Percentiles rank a stretch among this genome's conserved stretches.
These are phyloP conservation scores for Lanius collurio DNA, from an alignment of 2,113 vertebrate genomes.

Conservation along the genomic window DNA sequence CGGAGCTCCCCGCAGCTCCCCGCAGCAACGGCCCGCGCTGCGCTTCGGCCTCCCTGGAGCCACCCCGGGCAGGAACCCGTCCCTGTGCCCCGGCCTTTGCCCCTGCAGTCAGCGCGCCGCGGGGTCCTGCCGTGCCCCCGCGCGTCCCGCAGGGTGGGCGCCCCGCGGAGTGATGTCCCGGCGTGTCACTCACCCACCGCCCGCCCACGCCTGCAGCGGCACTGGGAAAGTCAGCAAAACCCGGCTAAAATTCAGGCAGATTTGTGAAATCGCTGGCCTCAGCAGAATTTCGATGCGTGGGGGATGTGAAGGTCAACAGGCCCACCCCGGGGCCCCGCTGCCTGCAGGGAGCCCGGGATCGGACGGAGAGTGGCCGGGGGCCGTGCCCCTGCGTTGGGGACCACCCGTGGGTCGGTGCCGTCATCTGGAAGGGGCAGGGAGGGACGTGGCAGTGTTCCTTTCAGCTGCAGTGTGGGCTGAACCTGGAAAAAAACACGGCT, in stretches of 20 bases:
- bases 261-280: not conserved
- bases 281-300: not conserved
- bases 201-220: not conserved
- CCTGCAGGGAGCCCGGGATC: not conserved
- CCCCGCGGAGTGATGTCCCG: fast-evolving
- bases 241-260: not conserved
- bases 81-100: not conserved
- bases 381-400: not conserved
- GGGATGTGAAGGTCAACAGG: not conserved
- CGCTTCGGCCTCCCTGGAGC: too few relatives aligned
- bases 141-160: fast-evolving
- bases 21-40: too few relatives aligned
- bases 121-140: not conserved
- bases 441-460: not conserved
- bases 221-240: not conserved
- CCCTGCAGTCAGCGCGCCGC: not conserved
- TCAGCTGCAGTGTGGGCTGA: not conserved
- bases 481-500: fast-evolving
- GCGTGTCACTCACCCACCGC: fast-evolving
- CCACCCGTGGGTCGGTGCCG: not conserved
- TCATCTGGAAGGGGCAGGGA: not conserved
- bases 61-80: too few relatives aligned
- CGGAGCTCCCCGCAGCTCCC: fast-evolving
- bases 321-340: not conserved
- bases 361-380: fast-evolving